Percentiles rank a stretch among this genome's conserved stretches.
Evolutionary conservation across 1,140 invertebrate genomes (phyloP).

Genomic region (Notospermus geniculatus): DNA sequence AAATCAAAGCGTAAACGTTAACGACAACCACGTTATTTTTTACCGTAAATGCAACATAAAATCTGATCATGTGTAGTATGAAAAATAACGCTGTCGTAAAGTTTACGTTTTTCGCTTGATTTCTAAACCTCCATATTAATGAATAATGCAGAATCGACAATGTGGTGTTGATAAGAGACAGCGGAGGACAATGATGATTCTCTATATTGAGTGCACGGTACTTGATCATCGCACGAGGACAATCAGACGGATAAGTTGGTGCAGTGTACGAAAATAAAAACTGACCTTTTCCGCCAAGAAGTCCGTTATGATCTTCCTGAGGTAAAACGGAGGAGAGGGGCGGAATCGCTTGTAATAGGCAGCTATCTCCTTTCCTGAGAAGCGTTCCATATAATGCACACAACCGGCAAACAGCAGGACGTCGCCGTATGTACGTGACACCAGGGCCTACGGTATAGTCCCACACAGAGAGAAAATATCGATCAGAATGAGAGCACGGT

Average conservation of each 20-base stretch:
- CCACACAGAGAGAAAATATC: too few species aligned
- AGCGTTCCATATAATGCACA: not conserved
- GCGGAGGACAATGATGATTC: too few species aligned
- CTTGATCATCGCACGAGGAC: too few species aligned
- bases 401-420: too few species aligned
- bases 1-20: not conserved
- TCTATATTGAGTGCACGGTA: not conserved
- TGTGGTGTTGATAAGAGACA: too few species aligned
- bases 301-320: not conserved
- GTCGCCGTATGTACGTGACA: too few species aligned
- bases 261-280: not conserved
- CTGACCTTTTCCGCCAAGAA: not conserved
- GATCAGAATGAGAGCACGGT: too few species aligned
- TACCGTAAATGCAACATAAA: not conserved
- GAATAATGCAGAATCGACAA: too few species aligned
- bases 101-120: not conserved
- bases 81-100: not conserved
- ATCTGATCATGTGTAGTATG: not conserved
- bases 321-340: not conserved
- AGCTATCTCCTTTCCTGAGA: not conserved
- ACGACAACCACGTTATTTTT: not conserved
- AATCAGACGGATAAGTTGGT: not conserved
- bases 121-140: not conserved
- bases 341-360: not conserved
- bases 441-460: too few species aligned